Percentiles rank a stretch among this genome's conserved stretches.
Evolutionary conservation across 2,113 vertebrate genomes (phyloP).

Genomic region (Carlito syrichta): DNA sequence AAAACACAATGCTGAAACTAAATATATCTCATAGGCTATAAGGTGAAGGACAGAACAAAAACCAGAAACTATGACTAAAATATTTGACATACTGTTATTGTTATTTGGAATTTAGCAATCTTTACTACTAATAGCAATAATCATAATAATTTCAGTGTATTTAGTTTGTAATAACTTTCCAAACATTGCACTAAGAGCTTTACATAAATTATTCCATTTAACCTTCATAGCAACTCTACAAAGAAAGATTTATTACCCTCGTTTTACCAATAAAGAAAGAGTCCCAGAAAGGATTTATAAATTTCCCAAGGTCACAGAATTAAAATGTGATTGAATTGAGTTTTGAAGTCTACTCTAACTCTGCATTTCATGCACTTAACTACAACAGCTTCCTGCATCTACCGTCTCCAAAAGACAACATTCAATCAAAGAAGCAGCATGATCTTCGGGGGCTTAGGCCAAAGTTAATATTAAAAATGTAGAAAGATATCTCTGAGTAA

Average conservation of each 20-base stretch:
- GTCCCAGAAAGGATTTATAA: background rate
- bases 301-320: background rate
- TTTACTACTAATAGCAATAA: background rate
- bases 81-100: background rate
- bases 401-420: background rate
- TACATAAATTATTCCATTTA: conserved; percentile 12
- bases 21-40: background rate
- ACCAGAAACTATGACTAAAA: background rate
- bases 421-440: background rate
- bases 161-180: background rate
- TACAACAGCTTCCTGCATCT: background rate
- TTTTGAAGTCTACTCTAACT: background rate
- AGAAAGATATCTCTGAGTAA: background rate
- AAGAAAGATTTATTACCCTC: background rate
- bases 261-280: conserved; percentile 33
- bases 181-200: conserved; percentile 14
- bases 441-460: background rate
- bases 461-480: background rate
- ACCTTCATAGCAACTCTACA: background rate
- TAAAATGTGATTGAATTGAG: background rate
- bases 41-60: conserved; percentile 28
- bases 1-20: background rate
- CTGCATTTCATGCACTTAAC: background rate
- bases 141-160: conserved; percentile 2
- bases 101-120: conserved; percentile 12